Conservation (phyloP, 2,888 invertebrate species). For the Lagria hirta region DNA sequence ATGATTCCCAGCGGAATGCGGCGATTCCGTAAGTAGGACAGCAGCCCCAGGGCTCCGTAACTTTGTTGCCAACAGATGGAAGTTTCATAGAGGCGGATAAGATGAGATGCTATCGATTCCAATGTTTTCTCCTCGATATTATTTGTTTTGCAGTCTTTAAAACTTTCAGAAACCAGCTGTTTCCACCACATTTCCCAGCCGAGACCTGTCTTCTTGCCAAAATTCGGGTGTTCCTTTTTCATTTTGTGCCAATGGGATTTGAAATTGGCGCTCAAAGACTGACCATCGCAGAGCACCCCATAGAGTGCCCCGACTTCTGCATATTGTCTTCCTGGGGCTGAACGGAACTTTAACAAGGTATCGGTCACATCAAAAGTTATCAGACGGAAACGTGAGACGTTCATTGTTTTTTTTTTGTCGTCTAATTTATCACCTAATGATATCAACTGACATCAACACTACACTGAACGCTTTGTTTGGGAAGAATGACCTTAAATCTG, state of each 20-base stretch:
- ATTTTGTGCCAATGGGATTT: slow-evolving; percentile 65
- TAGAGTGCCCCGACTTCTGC: slow-evolving; percentile 70
- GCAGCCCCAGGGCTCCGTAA: slow-evolving; percentile 65
- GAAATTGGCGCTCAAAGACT: slow-evolving; percentile 64
- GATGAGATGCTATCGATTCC: slow-evolving; percentile 58
- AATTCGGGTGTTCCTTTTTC: slow-evolving; percentile 75
- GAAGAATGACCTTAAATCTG: no score
- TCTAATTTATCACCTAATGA: no score
- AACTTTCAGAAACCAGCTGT: slow-evolving; percentile 65
- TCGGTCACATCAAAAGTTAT: slow-evolving; percentile 90
- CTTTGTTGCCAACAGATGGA: slow-evolving; percentile 72
- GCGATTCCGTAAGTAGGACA: slow-evolving; percentile 60
- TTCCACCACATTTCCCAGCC: slow-evolving; percentile 86
- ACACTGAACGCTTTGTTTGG: slow-evolving; percentile 1
- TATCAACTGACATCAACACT: no score
- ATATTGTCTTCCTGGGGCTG: slow-evolving; percentile 74
- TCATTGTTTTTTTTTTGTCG: slow-evolving; percentile 54
- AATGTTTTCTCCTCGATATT: slow-evolving; percentile 51
- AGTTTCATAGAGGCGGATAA: slow-evolving; percentile 72
- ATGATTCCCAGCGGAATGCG: slow-evolving; percentile 69
- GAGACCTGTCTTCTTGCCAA: slow-evolving; percentile 68
- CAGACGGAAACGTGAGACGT: slow-evolving; percentile 59
- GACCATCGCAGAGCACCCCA: slow-evolving; percentile 63
- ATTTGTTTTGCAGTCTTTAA: slow-evolving; percentile 58
- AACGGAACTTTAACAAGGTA: slow-evolving; percentile 73